These are phyloP conservation scores for Pogonomyrmex barbatus DNA, from an alignment of 1,140 invertebrate species.

Conservation along the genomic window DNA sequence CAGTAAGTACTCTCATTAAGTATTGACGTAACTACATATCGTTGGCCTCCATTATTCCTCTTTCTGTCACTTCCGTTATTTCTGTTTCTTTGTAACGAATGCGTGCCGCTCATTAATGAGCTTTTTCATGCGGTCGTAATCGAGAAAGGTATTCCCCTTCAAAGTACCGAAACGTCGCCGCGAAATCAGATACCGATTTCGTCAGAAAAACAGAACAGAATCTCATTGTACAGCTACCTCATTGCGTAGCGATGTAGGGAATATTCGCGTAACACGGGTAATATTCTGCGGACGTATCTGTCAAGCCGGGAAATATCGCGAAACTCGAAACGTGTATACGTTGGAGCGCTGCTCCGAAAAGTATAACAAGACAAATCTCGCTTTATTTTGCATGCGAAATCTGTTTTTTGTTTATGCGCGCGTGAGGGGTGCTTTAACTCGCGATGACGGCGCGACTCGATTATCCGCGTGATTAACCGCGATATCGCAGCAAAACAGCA, in stretches of 20 bases:
- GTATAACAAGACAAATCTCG: slow-evolving; percentile 45
- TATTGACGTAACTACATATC: background rate
- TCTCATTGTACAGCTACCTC: slow-evolving; percentile 45
- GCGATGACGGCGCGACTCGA: slow-evolving; percentile 4
- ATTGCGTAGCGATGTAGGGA: slow-evolving; percentile 13
- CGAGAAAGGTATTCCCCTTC: slow-evolving; percentile 11
- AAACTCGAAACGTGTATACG: background rate
- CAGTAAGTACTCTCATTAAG: slow-evolving; percentile 11
- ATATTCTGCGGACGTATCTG: slow-evolving; percentile 14
- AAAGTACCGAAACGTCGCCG: slow-evolving; percentile 53
- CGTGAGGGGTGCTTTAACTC: slow-evolving; percentile 11
- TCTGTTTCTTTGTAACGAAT: slow-evolving; percentile 32
- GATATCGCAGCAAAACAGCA: slow-evolving; percentile 15
- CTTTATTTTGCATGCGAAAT: slow-evolving; percentile 10
- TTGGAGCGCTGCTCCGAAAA: slow-evolving; percentile 1
- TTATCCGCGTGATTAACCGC: slow-evolving; percentile 46
- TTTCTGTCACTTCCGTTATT: slow-evolving; percentile 19
- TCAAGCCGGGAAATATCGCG: slow-evolving; percentile 44
- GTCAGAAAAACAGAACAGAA: slow-evolving; percentile 35
- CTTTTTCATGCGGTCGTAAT: slow-evolving; percentile 43
- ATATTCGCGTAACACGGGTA: slow-evolving; percentile 42
- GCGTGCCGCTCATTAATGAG: slow-evolving; percentile 46
- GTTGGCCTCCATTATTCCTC: slow-evolving; percentile 19
- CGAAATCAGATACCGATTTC: slow-evolving; percentile 54
- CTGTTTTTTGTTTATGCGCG: slow-evolving; percentile 44